These are phyloP conservation scores for Sander vitreus DNA, from an alignment of 2,113 vertebrate species.

Conservation along the genomic window DNA sequence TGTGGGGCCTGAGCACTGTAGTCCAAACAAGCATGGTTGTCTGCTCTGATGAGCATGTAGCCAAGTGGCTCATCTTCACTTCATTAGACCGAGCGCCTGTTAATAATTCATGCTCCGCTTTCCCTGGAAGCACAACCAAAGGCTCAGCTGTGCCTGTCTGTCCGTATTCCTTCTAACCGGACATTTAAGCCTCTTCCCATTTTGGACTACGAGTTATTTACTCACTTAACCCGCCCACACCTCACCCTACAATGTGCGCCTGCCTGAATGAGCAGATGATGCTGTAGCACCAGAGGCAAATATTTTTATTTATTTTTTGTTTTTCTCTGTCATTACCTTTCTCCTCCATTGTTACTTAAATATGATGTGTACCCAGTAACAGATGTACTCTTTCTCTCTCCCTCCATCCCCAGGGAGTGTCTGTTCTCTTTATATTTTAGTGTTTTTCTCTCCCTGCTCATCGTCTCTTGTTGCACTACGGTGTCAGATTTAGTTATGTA, in stretches of 20 bases:
- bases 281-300: constrained; percentile 42
- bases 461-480: constrained; percentile 48
- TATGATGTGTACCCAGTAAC: constrained; percentile 47
- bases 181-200: constrained; percentile 55
- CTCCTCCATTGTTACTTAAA: constrained; percentile 41
- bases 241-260: constrained; percentile 46
- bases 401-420: constrained; percentile 47
- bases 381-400: constrained; percentile 33
- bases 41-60: constrained; percentile 20
- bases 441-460: constrained; percentile 20
- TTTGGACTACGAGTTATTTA: constrained; percentile 63
- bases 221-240: constrained; percentile 37
- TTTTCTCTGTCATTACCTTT: constrained; percentile 11
- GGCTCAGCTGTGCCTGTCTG: constrained; percentile 68
- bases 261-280: constrained; percentile 62
- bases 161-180: constrained; percentile 54
- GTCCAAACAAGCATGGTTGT: constrained; percentile 26
- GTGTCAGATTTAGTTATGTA: constrained; percentile 68
- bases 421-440: constrained; percentile 54
- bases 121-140: constrained; percentile 56
- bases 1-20: constrained; percentile 9
- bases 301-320: constrained; percentile 28
- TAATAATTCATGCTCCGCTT: constrained; percentile 70
- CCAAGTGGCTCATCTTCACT: constrained; percentile 63
- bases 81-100: constrained; percentile 53